Evolutionary conservation across 2,888 invertebrate species (phyloP), one percentile per base, ranked within the genome.

Genomic region (Orthosia gothica): DNA sequence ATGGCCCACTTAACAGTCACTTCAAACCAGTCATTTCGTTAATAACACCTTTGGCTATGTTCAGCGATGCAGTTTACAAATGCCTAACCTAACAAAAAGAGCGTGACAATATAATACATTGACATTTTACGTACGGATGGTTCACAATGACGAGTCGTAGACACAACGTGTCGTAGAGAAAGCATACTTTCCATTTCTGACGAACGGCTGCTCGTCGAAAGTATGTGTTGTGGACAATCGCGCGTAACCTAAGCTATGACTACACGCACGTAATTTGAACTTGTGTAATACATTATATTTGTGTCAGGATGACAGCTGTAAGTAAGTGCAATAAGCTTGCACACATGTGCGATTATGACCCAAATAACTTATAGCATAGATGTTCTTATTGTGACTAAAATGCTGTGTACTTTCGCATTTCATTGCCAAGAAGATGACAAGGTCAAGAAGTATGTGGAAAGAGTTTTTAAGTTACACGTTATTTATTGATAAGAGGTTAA

Each of bases 121-220:
- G 83, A 66, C 68, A 79, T 82, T 82, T 58, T 49, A 70, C 57
- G 61, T 75, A 62, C 47, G 20, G 15, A 11, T 65, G 62, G 11
- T 68, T 70, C 9, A 65, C 64, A 73, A 68, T 59, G 26, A 64
- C 26, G 18, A 65, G 52, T 23, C 12, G 57, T 49, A 62, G 67
- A 69, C 79, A 71, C 62, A 49, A 64, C 20, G 2, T 26, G 61
- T 71, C 7, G 32, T 54, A 61, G 88, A 81, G 88, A 88, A 88
- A 88, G 87, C 83, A 70, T 47, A 85, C 88, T 88, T 88, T 88
- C 88, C 81, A 81, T 88, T 88, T 87, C 82, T 64, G 70, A 63
- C 13, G 32, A 54, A 58, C 71, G 18, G 32, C 11, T 54, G 63
- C 20, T 20, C 58, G 65, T 77, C 50, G 79, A 87, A 85, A 87